Percentiles rank a stretch among this genome's conserved stretches.
Conservation (phyloP, 2,888 invertebrate genomes). For the Cerceris rybyensis region DNA sequence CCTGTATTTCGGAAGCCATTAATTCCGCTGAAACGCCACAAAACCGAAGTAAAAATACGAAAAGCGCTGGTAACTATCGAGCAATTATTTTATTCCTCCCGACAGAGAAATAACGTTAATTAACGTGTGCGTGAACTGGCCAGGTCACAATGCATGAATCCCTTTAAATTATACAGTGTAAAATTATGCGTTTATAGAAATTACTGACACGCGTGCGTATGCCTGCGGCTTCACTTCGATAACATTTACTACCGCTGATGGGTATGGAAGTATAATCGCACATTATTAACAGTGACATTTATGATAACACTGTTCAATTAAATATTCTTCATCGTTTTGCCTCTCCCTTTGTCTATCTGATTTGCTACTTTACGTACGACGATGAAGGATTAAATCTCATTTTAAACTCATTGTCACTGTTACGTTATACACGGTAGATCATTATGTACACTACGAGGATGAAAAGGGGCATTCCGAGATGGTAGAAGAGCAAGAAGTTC, state of each 20-base stretch:
- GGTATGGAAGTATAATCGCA: slow-evolving; percentile 1
- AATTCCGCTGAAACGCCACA: slow-evolving; percentile 50
- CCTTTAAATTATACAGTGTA: background rate
- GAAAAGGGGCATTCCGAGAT: too few relatives aligned
- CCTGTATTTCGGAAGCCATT: slow-evolving; percentile 54
- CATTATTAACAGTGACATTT: background rate
- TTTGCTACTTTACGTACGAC: background rate
- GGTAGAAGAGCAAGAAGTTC: too few relatives aligned
- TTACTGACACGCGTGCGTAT: background rate
- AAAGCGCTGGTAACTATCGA: slow-evolving; percentile 26
- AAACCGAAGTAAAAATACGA: slow-evolving; percentile 56
- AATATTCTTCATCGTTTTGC: background rate
- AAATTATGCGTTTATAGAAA: slow-evolving; percentile 5
- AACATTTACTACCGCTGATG: slow-evolving; percentile 1
- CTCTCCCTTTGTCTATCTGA: background rate
- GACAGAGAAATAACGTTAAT: slow-evolving; percentile 36
- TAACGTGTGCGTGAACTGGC: slow-evolving; percentile 19
- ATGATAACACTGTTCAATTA: background rate
- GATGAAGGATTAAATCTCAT: background rate
- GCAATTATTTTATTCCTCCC: slow-evolving; percentile 39
- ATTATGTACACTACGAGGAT: too few relatives aligned
- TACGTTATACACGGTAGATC: background rate
- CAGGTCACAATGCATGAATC: slow-evolving; percentile 3
- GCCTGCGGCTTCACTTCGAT: background rate
- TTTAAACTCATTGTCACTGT: background rate